These are phyloP conservation scores for Serranus cabrilla DNA, from an alignment of 2,797 vertebrate species.

Conservation along the genomic window DNA sequence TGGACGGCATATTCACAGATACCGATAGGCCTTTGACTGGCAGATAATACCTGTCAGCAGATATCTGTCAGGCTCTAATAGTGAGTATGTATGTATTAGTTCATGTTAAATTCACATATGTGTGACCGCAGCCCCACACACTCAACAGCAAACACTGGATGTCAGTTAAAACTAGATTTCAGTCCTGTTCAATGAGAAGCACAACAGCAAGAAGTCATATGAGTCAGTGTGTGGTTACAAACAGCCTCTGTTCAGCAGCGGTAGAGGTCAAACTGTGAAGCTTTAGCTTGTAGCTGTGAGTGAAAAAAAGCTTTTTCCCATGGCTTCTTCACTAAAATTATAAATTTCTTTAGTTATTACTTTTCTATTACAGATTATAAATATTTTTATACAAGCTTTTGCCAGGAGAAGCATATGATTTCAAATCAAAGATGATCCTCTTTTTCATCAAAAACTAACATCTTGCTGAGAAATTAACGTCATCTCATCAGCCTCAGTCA, in stretches of 20 bases:
- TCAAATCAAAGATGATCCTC: neutral
- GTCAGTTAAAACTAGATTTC: neutral
- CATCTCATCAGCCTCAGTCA: neutral
- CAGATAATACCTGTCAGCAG: too few relatives aligned
- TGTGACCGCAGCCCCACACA: too few relatives aligned
- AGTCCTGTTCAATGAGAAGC: neutral
- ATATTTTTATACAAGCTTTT: neutral
- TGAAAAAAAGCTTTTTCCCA: neutral
- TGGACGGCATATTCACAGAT: too few relatives aligned
- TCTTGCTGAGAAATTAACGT: neutral
- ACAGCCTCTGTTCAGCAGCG: neutral
- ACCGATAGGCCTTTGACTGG: too few relatives aligned
- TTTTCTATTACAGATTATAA: neutral
- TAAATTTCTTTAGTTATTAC: neutral
- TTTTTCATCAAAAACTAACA: neutral
- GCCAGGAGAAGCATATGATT: neutral
- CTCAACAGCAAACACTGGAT: neutral
- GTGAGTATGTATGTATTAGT: too few relatives aligned
- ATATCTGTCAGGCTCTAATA: too few relatives aligned
- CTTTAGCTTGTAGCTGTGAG: neutral
- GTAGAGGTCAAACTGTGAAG: neutral
- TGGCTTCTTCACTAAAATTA: neutral
- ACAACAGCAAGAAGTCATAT: neutral
- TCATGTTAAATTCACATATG: too few relatives aligned
- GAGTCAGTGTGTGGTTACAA: neutral